These are phyloP conservation scores for Strigamia crassipes DNA, from an alignment of 2,888 invertebrate genomes.

Conservation along the genomic window DNA sequence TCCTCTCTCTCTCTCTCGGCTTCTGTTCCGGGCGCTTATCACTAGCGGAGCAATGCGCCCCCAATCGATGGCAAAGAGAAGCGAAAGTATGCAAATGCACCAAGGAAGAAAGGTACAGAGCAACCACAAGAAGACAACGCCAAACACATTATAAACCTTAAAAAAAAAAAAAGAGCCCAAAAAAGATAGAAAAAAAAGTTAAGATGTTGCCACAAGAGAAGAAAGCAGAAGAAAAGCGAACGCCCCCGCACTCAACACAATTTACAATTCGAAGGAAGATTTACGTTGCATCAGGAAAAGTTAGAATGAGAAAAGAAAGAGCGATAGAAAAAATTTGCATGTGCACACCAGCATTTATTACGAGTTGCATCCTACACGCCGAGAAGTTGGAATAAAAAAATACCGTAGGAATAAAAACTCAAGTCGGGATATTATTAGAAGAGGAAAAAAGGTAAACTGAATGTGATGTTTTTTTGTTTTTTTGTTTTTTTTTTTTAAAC, in stretches of 20 bases:
- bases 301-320: slow-evolving; percentile 41
- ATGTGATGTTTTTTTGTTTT: not conserved
- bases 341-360: slow-evolving; percentile 36
- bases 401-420: not conserved
- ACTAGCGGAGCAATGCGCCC: slow-evolving; percentile 47
- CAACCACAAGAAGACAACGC: slow-evolving; percentile 39
- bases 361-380: slow-evolving; percentile 24
- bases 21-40: slow-evolving; percentile 49
- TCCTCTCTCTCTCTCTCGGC: slow-evolving; percentile 37
- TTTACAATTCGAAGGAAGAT: slow-evolving; percentile 42
- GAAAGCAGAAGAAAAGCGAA: slow-evolving; percentile 14
- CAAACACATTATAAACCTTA: slow-evolving; percentile 45
- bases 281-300: slow-evolving; percentile 43
- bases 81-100: slow-evolving; percentile 47
- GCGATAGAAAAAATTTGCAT: slow-evolving; percentile 42
- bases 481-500: slow-evolving; percentile 6
- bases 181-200: slow-evolving; percentile 38
- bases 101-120: slow-evolving; percentile 40
- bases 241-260: slow-evolving; percentile 36
- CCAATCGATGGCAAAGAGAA: slow-evolving; percentile 46
- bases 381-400: slow-evolving; percentile 24
- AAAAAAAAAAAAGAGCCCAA: not conserved
- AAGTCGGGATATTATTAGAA: not conserved
- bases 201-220: slow-evolving; percentile 32
- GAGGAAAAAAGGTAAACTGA: not conserved